These are phyloP conservation scores for Orthosia gracilis DNA, from an alignment of 2,888 invertebrate species.

Conservation along the genomic window DNA sequence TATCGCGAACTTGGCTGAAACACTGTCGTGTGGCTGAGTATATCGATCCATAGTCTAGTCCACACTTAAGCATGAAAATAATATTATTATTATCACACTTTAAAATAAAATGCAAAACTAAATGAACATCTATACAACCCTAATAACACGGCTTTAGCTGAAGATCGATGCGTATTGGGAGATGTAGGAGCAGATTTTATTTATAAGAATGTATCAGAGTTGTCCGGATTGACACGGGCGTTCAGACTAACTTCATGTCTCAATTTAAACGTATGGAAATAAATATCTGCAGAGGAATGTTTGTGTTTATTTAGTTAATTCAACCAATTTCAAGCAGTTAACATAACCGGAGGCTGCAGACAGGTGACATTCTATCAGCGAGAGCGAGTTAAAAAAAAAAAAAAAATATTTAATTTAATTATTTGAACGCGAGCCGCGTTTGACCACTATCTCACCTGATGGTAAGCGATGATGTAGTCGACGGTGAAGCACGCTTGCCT, in stretches of 20 bases:
- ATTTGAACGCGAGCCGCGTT: too few relatives aligned
- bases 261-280: slow-evolving; percentile 55
- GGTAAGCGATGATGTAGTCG: too few relatives aligned
- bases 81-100: not conserved
- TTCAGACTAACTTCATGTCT: slow-evolving; percentile 41
- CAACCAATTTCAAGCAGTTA: not conserved
- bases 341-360: not conserved
- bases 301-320: slow-evolving; percentile 2
- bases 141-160: slow-evolving; percentile 40
- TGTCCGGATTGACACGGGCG: slow-evolving; percentile 46
- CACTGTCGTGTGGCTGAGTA: too few relatives aligned
- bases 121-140: slow-evolving; percentile 44
- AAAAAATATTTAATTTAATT: too few relatives aligned
- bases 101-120: not conserved
- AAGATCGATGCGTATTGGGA: slow-evolving; percentile 55
- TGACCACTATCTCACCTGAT: too few relatives aligned
- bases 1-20: too few relatives aligned
- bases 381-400: too few relatives aligned
- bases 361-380: too few relatives aligned
- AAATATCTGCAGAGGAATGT: slow-evolving; percentile 37
- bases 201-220: slow-evolving; percentile 59
- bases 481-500: too few relatives aligned
- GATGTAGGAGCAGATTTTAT: slow-evolving; percentile 53
- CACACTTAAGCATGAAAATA: not conserved
- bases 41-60: not conserved